phyloP scores from a whole-genome alignment of 2,888 invertebrate species.

The Cerastoderma edule region DNA sequence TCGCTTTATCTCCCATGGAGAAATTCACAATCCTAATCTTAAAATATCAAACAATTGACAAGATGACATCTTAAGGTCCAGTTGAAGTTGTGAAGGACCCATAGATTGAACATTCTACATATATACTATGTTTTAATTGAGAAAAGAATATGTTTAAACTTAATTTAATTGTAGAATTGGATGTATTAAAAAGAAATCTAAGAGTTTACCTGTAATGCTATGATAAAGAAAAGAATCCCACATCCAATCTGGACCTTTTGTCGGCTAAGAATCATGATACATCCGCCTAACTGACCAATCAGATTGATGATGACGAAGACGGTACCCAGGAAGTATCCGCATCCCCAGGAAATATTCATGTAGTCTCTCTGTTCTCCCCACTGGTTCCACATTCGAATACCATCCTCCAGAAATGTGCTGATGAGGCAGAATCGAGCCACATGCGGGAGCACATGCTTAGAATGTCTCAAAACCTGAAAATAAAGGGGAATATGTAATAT shows the following conservation, averaged over 20 bases:
- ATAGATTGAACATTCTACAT: too few species aligned
- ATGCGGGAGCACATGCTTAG: conserved; percentile 95
- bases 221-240: conserved; percentile 96
- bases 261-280: conserved; percentile 97
- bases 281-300: conserved; percentile 97
- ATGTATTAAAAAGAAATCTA: neutral
- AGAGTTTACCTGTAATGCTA: conserved; percentile 92
- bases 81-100: too few species aligned
- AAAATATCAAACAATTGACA: too few species aligned
- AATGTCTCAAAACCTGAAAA: conserved; percentile 93
- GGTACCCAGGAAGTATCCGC: conserved; percentile 96
- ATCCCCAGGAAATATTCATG: conserved; percentile 98
- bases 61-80: too few species aligned
- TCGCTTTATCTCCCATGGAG: too few species aligned
- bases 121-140: too few species aligned
- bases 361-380: conserved; percentile 99
- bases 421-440: conserved; percentile 98
- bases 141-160: too few species aligned
- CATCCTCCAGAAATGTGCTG: conserved; percentile 99
- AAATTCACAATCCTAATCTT: too few species aligned
- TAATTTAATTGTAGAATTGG: neutral
- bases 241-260: conserved; percentile 90
- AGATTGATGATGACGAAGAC: conserved; percentile 98
- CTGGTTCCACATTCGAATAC: conserved; percentile 99
- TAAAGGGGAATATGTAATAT: too few species aligned